Base-by-base conservation (phyloP, 2,888 invertebrate genomes). In the Sarcophaga subvicina region DNA sequence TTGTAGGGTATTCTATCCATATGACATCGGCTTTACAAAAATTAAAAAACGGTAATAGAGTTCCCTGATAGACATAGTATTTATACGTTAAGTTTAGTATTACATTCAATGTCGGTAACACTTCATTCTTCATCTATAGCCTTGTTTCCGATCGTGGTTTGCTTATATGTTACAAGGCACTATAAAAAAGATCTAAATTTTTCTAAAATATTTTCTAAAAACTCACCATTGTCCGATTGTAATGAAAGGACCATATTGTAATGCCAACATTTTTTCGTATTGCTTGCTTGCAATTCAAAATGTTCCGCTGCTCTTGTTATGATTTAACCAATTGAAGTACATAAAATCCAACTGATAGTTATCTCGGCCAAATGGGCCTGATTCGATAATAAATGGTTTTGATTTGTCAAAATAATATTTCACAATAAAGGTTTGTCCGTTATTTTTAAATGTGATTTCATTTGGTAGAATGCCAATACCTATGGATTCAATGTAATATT, bases 301-400 rank as follows among this genome's bases (percentile, higher is more conserved):
- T 22, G 22, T 11, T 14, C 20, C 8, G 2, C 8, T 8, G 22
- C 22, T 25, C 6, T 25, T 5, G 6, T 20, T 2, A 12, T 27
- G 14, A 20, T 66, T 66, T 20, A 66, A 25, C 66, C 66, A 66
- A 66, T 66, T 22, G 27, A 66, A 66, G 14, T 66, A 66, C 66
- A 66, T 66, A 66, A 66, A 66, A 25, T 25, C 66, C 12, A 66
- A 25, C 2, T 25, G 66, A 66, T 66, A 66, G 8, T 14, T 66
- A 12, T 66, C 66, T 25, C 20, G 20, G 66, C 37, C 66, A 66
- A 12, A 25, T 2, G 66, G 66, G 8, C 66, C 66, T 25, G 8
- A 8, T 12, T 4, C 27, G 14, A 22, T 25, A 12, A 20, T 27
- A 10, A 25, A 12, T 10, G 14, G 14, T 25, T 25, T 2, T 14